Evolutionary conservation across 2,797 vertebrate genomes (phyloP).

Genomic region (Clamator glandarius): DNA sequence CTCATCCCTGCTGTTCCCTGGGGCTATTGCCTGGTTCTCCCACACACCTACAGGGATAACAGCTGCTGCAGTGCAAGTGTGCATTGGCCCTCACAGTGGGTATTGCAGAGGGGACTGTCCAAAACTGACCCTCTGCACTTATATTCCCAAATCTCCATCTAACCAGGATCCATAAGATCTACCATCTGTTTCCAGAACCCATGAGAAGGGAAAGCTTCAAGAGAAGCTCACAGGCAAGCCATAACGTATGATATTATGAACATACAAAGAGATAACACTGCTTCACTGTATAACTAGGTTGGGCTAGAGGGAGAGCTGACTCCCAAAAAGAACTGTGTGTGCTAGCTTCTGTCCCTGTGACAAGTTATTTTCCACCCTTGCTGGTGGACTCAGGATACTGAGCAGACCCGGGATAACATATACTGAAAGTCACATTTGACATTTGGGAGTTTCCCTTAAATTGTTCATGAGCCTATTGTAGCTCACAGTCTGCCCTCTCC

Average conservation of each 20-base stretch:
- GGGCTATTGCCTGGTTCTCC: fast-evolving
- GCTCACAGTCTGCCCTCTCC: neutral
- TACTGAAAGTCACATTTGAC: neutral
- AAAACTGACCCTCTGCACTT: neutral
- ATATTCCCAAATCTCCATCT: neutral
- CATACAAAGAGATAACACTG: neutral
- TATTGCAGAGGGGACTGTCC: neutral
- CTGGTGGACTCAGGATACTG: neutral
- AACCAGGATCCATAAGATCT: neutral
- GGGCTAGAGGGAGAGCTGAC: neutral
- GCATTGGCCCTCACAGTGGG: fast-evolving
- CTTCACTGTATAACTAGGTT: neutral
- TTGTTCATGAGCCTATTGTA: neutral
- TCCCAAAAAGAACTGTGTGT: neutral
- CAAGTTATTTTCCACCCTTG: neutral
- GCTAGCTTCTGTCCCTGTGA: neutral
- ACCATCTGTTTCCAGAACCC: neutral
- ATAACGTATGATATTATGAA: neutral
- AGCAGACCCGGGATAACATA: neutral
- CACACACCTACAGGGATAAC: too few relatives aligned
- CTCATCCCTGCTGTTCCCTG: fast-evolving
- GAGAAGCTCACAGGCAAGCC: neutral
- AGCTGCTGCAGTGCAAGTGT: neutral
- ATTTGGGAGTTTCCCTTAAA: neutral
- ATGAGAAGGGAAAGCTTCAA: neutral